Evolutionary conservation across 2,888 invertebrate species (phyloP), one percentile per base, ranked within the genome.

Genomic region (Gerosis bhagava): DNA sequence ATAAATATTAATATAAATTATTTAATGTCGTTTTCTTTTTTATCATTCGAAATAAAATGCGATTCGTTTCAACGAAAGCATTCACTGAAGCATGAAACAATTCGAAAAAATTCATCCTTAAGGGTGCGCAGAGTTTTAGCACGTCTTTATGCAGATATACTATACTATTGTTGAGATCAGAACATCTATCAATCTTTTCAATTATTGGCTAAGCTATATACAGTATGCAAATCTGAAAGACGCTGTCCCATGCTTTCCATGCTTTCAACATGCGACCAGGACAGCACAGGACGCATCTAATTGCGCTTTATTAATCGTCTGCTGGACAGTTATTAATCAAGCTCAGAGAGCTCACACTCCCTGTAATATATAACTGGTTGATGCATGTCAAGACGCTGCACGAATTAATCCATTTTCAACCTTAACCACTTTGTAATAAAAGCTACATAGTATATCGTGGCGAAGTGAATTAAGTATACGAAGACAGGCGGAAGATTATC

Each of bases 261-360:
- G 57, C 54, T 6, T 60, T 54, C 56, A 40, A 28, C 51, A 39
- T 50, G 51, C 49, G 32, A 53, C 25, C 55, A 51, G 60, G 57
- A 49, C 44, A 37, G 49, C 49, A 55, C 62, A 64, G 65, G 63
- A 70, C 72, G 57, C 53, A 57, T 63, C 68, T 67, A 73, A 69
- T 72, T 67, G 67, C 61, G 48, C 65, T 62, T 40, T 65, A 72
- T 70, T 73, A 69, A 73, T 73, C 59, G 63, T 52, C 50, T 60
- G 54, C 57, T 58, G 62, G 62, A 60, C 57, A 58, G 54, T 59
- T 64, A 56, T 51, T 57, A 56, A 63, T 71, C 69, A 70, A 62
- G 59, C 58, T 51, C 51, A 35, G 42, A 50, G 58, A 39, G 39
- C 21, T 46, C 46, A 46, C 39, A 32, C 39, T 21, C 32, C n/a